Conservation (phyloP, 2,113 vertebrate genomes). For the Colaptes auratus region DNA sequence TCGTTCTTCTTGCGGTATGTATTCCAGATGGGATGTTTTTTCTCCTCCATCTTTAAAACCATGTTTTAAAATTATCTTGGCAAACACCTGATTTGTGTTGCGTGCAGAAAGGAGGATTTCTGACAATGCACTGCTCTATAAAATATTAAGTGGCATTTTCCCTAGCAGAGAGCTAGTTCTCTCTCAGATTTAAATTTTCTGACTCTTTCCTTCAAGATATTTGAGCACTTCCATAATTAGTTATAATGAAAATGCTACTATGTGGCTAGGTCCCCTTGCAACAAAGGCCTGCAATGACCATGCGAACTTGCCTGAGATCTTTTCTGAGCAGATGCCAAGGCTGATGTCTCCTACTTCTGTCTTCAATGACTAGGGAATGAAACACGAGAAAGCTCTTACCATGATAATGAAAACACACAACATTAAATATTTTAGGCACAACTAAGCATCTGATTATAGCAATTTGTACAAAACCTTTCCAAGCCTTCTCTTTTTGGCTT, state of each 20-base stretch:
- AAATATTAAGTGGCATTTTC: not conserved
- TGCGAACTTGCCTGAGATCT: not conserved
- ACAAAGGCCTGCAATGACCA: not conserved
- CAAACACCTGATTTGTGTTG: not conserved
- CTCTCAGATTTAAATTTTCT: not conserved
- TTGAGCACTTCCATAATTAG: not conserved
- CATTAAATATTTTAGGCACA: not conserved
- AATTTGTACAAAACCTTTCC: not conserved
- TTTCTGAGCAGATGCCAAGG: not conserved
- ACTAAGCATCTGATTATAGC: not conserved
- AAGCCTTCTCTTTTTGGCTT: not conserved
- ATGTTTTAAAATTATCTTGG: not conserved
- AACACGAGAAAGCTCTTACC: not conserved
- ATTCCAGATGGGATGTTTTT: not conserved
- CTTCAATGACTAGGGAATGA: not conserved
- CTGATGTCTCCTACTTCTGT: not conserved
- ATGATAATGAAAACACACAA: not conserved
- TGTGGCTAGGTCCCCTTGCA: not conserved
- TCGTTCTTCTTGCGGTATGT: not conserved
- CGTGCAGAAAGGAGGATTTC: not conserved
- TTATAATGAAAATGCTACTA: not conserved
- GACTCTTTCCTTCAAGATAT: not conserved
- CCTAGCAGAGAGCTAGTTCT: not conserved
- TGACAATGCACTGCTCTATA: not conserved
- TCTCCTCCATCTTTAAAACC: not conserved